phyloP scores from a whole-genome alignment of 2,797 vertebrate species.

The Notolabrus celidotus region DNA sequence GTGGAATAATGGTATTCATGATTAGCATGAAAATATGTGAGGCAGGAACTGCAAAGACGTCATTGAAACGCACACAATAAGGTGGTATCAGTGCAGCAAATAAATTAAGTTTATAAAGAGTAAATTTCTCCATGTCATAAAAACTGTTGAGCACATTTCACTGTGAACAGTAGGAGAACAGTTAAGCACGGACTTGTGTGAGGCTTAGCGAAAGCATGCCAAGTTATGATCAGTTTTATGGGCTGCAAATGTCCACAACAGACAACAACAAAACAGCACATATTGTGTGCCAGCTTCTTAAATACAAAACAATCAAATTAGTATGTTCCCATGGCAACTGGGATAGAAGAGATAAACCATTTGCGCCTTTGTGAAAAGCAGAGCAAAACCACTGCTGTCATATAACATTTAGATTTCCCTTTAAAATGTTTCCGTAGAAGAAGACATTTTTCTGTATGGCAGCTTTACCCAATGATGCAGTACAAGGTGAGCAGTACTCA shows the following conservation, averaged over 20 bases:
- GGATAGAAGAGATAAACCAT: constrained; percentile 12
- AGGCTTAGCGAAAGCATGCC: neutral
- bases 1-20: too few relatives aligned
- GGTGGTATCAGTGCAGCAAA: neutral
- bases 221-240: constrained; percentile 13
- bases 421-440: neutral
- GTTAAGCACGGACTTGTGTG: neutral
- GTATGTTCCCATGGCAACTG: constrained; percentile 57
- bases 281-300: constrained; percentile 15
- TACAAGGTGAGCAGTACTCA: constrained; percentile 17
- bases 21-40: too few relatives aligned
- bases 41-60: neutral
- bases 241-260: constrained; percentile 13
- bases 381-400: neutral
- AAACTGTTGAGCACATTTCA: constrained; percentile 2
- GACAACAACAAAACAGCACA: constrained; percentile 29
- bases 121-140: neutral
- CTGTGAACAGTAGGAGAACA: constrained; percentile 6
- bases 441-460: too few relatives aligned
- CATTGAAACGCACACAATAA: neutral
- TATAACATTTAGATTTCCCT: neutral
- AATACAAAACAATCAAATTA: constrained; percentile 31
- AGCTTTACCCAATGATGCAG: too few relatives aligned
- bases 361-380: constrained; percentile 17
- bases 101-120: neutral